These are phyloP conservation scores for Phyto melanocephala DNA, from an alignment of 2,888 invertebrate genomes.

Conservation along the genomic window DNA sequence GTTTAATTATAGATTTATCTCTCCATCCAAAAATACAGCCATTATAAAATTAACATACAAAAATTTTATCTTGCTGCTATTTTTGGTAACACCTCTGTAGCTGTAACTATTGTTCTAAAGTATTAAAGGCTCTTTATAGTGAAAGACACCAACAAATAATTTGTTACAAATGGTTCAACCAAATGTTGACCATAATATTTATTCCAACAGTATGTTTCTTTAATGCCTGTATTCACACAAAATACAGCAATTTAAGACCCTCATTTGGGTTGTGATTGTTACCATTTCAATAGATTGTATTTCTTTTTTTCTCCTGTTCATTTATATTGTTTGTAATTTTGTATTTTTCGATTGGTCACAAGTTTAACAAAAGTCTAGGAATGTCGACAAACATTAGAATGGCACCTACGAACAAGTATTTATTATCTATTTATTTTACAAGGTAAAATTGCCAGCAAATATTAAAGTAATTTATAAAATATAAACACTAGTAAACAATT, in stretches of 20 bases:
- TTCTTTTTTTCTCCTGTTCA: not conserved
- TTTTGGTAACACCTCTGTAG: not conserved
- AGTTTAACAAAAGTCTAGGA: not conserved
- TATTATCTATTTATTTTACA: too few species aligned
- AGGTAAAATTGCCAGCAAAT: too few species aligned
- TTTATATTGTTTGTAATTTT: not conserved
- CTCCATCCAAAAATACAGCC: too few species aligned
- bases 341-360: slow-evolving; percentile 11
- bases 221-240: not conserved
- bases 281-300: slow-evolving; percentile 29
- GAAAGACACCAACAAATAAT: slow-evolving; percentile 25
- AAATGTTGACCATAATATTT: slow-evolving; percentile 53
- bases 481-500: too few species aligned
- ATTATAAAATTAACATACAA: too few species aligned
- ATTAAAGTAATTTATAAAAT: too few species aligned
- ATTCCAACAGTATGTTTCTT: slow-evolving; percentile 37
- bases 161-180: slow-evolving; percentile 36
- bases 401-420: too few species aligned
- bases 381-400: not conserved
- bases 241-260: slow-evolving; percentile 44
- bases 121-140: slow-evolving; percentile 17
- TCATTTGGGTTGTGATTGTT: slow-evolving; percentile 43
- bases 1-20: too few species aligned
- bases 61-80: not conserved
- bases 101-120: too few species aligned